phyloP scores from a whole-genome alignment of 2,113 vertebrate species.

The Platycercus adscitus region DNA sequence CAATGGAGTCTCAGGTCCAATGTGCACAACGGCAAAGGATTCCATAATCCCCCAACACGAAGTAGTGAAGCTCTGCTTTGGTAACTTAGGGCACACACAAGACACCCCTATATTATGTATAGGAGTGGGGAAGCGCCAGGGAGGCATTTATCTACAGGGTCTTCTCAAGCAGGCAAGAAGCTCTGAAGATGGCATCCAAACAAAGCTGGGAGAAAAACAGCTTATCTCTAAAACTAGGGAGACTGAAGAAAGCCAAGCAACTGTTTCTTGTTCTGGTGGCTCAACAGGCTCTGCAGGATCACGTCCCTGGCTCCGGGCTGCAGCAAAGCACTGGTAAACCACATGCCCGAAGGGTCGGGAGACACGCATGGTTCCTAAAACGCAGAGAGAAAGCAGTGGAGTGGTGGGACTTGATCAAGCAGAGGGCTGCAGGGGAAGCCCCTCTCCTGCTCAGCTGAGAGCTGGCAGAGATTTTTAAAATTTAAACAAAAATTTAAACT shows the following conservation, averaged over 20 bases:
- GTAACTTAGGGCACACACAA: neutral
- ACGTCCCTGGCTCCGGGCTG: rapidly evolving
- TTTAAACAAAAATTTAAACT: neutral
- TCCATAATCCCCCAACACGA: neutral
- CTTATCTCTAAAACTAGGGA: neutral
- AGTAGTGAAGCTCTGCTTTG: neutral
- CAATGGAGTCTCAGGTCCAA: neutral
- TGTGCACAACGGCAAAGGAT: neutral
- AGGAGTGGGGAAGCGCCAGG: neutral
- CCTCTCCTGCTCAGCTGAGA: neutral
- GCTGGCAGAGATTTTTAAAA: neutral
- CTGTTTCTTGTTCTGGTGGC: neutral
- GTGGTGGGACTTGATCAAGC: neutral
- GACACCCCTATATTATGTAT: rapidly evolving
- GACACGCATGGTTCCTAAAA: neutral
- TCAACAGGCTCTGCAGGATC: neutral
- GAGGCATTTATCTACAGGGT: neutral
- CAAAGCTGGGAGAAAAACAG: neutral
- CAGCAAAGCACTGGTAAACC: neutral
- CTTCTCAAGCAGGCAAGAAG: neutral
- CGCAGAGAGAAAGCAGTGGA: neutral
- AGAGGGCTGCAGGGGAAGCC: neutral
- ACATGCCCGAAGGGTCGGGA: neutral
- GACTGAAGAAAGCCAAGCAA: neutral
- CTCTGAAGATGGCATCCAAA: neutral